A percentile compares a stretch with the other conserved stretches of the same genome.
Conservation (phyloP, 2,888 invertebrate species). For the Ctena decussata region DNA sequence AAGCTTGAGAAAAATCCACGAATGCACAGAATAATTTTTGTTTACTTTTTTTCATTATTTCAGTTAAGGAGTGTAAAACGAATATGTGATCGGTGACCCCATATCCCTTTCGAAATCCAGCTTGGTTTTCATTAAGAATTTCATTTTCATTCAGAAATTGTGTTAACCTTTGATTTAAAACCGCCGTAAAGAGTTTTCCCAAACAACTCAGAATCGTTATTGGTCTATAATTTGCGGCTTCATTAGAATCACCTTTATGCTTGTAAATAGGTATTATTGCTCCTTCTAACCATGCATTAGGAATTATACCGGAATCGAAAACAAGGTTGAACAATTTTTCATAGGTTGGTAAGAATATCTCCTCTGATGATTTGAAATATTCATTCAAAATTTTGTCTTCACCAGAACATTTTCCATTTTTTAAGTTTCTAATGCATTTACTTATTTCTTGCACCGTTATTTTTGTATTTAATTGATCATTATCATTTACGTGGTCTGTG, state of each 20-base stretch:
- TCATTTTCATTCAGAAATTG: too few species aligned
- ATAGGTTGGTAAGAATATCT: background rate
- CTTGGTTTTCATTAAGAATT: too few species aligned
- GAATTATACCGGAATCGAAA: slow-evolving; percentile 34
- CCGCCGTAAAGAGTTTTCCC: too few species aligned
- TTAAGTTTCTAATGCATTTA: slow-evolving; percentile 17
- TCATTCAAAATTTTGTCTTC: slow-evolving; percentile 25
- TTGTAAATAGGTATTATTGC: slow-evolving; percentile 49
- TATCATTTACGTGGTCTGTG: background rate
- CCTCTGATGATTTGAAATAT: slow-evolving; percentile 18
- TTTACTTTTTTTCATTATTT: too few species aligned
- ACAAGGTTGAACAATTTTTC: slow-evolving; percentile 32
- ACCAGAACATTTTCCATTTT: slow-evolving; percentile 13
- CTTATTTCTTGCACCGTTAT: slow-evolving; percentile 19
- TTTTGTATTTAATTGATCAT: background rate
- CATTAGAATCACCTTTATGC: slow-evolving; percentile 9
- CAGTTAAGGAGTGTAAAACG: too few species aligned
- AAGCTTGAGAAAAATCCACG: too few species aligned
- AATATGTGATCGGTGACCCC: too few species aligned
- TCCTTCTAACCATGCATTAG: slow-evolving; percentile 32
- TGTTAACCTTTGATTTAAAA: too few species aligned
- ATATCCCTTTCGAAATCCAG: too few species aligned
- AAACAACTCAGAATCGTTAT: too few species aligned
- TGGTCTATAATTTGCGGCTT: slow-evolving; percentile 48
- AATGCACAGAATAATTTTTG: too few species aligned